phyloP scores from a whole-genome alignment of 2,888 invertebrate species.

The Acronicta leporina region DNA sequence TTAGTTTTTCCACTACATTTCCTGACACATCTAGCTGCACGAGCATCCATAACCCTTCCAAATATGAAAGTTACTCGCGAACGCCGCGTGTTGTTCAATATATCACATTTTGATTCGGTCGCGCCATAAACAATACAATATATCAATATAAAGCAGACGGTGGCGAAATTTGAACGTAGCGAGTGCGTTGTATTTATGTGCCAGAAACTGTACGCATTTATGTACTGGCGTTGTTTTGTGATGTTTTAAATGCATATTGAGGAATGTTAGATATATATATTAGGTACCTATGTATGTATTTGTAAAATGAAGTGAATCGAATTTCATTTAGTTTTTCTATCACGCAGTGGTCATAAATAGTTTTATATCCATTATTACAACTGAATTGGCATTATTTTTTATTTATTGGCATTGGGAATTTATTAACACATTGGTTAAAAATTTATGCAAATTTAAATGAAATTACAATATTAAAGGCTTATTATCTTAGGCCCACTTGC shows the following conservation, averaged over 20 bases:
- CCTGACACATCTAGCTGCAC: conserved; percentile 68
- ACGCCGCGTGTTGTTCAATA: conserved; percentile 84
- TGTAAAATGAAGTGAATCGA: not conserved
- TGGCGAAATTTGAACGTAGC: conserved; percentile 88
- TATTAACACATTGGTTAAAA: too few species aligned
- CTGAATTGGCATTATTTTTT: too few species aligned
- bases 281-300: too few species aligned
- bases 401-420: too few species aligned
- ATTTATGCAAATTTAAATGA: too few species aligned
- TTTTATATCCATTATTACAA: too few species aligned
- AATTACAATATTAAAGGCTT: too few species aligned
- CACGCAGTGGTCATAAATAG: too few species aligned
- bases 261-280: conserved; percentile 1
- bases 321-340: not conserved
- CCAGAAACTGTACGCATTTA: conserved; percentile 51
- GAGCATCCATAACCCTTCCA: conserved; percentile 80
- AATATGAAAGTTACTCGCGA: conserved; percentile 87
- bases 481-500: too few species aligned
- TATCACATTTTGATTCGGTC: conserved; percentile 89
- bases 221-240: conserved; percentile 42
- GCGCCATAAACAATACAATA: conserved; percentile 89
- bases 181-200: conserved; percentile 86
- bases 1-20: not conserved
- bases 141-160: conserved; percentile 89
- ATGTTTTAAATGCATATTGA: conserved; percentile 39